Conservation (phyloP, 2,113 vertebrate genomes). For the Plecturocebus donacophilus region DNA sequence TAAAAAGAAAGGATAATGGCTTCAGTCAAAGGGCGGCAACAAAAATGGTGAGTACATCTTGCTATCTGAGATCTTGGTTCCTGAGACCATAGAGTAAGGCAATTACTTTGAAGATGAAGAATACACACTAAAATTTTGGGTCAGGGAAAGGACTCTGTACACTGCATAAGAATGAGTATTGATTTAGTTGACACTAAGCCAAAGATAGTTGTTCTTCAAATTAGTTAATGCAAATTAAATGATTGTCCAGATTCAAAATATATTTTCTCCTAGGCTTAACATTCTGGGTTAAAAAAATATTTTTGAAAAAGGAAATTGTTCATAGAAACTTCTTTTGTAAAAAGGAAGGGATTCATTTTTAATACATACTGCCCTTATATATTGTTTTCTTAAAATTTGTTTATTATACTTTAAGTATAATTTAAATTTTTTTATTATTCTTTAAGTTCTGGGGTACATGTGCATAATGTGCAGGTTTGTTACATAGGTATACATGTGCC, state of each 20-base stretch:
- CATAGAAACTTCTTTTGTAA: neutral
- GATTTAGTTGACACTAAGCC: neutral
- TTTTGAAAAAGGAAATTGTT: neutral
- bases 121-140: neutral
- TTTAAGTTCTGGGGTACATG: too few relatives aligned
- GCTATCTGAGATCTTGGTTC: neutral
- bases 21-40: neutral
- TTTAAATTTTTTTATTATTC: too few relatives aligned
- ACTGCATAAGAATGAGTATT: neutral
- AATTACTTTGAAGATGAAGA: neutral
- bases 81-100: neutral
- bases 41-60: neutral
- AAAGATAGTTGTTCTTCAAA: neutral
- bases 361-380: neutral
- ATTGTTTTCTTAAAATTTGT: neutral
- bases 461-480: too few relatives aligned
- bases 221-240: neutral
- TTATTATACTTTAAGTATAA: too few relatives aligned
- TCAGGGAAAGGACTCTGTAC: neutral
- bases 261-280: neutral
- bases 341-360: neutral
- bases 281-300: neutral
- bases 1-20: neutral
- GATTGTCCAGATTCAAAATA: neutral
- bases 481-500: too few relatives aligned